Base-by-base conservation (phyloP, 2,113 vertebrate genomes). In the Cinclus mexicanus region DNA sequence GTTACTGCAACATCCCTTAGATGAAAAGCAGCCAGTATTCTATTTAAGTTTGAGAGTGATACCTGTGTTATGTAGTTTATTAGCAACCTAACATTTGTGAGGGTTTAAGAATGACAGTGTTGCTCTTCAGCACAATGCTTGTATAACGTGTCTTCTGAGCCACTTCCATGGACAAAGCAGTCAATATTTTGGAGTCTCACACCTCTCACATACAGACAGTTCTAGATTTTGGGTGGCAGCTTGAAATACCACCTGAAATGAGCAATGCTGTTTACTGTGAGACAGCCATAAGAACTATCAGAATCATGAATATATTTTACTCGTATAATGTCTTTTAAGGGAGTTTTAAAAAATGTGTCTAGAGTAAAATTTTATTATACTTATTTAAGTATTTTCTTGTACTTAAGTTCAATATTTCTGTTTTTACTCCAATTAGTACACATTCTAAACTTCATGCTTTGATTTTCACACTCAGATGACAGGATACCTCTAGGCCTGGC, bases 391-490 rank as follows among this genome's bases (percentile, higher is more conserved):
- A 87, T 93, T 95, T 37, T 86, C 47, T 94, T 94, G 75, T 83
- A 80, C 55, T 94, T 83, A 61, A 31, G 37, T 71, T 93, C 85
- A 85, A 76, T 47, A 87, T 97, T 95, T 95, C 61, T 68, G 74
- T 91, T 93, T 85, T 55, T 81, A 44, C 41, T 94, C 17, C 61
- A 67, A 64, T 95, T 94, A 93, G 59, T 79, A 20, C 49, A 53
- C n/a, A 72, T 80, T 96, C 72, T 46, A 49, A 94, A 93, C 28
- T 72, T 60, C 50, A 53, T 76, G 59, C 64, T 94, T 96, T 93
- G 77, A 93, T 95, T 97, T 97, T 60, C 49, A 49, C 7, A 14
- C 35, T 84, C 69, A 60, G 47, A 91, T 87, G 89, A 94, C 67
- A 92, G 68, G 71, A 83, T 83, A 89, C 52, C 46, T 75, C 16